Base-by-base conservation (phyloP, 2,888 invertebrate genomes). In the Tiliacea aurago region DNA sequence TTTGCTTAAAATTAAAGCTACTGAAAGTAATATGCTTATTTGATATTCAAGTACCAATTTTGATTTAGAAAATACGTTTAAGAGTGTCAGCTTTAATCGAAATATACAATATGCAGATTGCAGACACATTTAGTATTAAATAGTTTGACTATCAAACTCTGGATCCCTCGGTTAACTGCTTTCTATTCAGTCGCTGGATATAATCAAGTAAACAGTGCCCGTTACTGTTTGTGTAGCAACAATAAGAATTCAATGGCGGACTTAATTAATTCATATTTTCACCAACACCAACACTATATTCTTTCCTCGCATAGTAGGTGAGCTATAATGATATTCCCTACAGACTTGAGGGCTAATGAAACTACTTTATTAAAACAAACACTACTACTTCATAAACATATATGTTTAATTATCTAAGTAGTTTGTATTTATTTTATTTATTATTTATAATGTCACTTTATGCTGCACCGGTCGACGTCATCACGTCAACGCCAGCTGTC, bases 191-290 rank as follows among this genome's bases (percentile, higher is more conserved):
- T 53, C 33, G 23, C 55, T 78, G 13, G 61, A 67, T 77, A 49
- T 62, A 78, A 78, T 73, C 64, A 80, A 79, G 66, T 18, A 70
- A 66, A 79, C 69, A 79, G 75, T 80, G 47, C 62, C 62, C 28
- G 58, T 28, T 66, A 75, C 28, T 23, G 58, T 49, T 53, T 18
- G 66, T 74, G 49, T 75, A 59, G 69, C 55, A 49, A 79, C 75
- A 80, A 80, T 79, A 55, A 78, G 69, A 53, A 47, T 78, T 49
- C 37, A 37, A 59, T 49, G 28, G 23, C 13, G 33, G 13, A 56
- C n/a, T 70, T 74, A 69, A 79, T 79, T 74, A 62, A 58, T 55
- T 37, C 37, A 58, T 66, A 74, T 70, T 80, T 80, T 53, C 56
- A 70, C 53, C 55, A 65, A 61, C 28, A 47, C 47, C 58, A 58